phyloP scores from a whole-genome alignment of 2,888 invertebrate species.

The Cryptocheilus praepositus region DNA sequence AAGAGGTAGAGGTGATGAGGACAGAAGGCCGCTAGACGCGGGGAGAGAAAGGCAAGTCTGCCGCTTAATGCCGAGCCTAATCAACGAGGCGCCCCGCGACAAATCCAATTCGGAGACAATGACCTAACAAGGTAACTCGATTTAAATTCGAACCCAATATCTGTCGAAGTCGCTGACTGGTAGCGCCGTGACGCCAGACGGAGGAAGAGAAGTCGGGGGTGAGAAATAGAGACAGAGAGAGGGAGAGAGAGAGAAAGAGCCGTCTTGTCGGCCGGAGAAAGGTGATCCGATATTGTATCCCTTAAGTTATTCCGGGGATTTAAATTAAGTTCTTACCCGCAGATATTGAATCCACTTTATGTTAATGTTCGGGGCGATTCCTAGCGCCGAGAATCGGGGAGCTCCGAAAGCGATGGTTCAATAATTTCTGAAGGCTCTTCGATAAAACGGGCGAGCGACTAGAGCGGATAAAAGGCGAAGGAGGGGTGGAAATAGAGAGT shows the following conservation, averaged over 20 bases:
- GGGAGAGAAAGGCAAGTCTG: too few relatives aligned
- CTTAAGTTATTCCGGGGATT: conserved; percentile 64
- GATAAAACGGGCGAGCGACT: conserved; percentile 15
- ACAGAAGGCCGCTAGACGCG: neutral
- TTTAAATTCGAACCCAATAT: conserved; percentile 55
- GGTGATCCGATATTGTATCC: conserved; percentile 62
- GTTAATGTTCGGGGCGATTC: conserved; percentile 35
- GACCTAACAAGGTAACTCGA: conserved; percentile 59
- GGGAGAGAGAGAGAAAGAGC: conserved; percentile 16
- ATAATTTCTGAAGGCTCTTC: conserved; percentile 41
- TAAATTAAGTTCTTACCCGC: conserved; percentile 65
- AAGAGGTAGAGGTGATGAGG: too few relatives aligned
- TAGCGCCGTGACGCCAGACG: conserved; percentile 10
- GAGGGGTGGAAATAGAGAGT: conserved; percentile 37
- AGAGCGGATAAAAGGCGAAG: conserved; percentile 15
- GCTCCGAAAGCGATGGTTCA: conserved; percentile 36
- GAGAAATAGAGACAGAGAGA: neutral
- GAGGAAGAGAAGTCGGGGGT: too few relatives aligned
- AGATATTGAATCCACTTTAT: conserved; percentile 68
- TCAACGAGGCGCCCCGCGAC: conserved; percentile 42
- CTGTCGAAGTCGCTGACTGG: conserved; percentile 28
- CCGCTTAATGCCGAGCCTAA: conserved; percentile 33
- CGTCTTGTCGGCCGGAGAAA: conserved; percentile 16
- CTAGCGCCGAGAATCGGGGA: conserved; percentile 25
- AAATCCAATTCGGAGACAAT: conserved; percentile 52